Conservation (phyloP, 1,140 invertebrate genomes). For the Sipha flava region DNA sequence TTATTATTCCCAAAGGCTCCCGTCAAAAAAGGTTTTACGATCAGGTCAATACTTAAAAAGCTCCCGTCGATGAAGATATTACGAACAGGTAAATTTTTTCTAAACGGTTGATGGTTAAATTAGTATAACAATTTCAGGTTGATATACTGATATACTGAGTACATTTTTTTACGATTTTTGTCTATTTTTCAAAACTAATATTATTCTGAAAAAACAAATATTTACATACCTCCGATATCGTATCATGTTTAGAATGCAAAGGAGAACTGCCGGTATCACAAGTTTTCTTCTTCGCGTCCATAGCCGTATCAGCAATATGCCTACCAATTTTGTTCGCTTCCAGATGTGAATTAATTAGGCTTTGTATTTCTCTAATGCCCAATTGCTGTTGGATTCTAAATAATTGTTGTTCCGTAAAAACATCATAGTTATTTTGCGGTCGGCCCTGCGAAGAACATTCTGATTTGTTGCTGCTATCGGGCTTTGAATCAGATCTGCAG, state of each 20-base stretch:
- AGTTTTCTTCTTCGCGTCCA: conserved; percentile 49
- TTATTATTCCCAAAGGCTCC: too few species aligned
- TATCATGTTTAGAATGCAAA: conserved; percentile 39
- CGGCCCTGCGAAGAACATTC: conserved; percentile 39
- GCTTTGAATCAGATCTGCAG: conserved; percentile 48
- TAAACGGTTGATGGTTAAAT: too few species aligned
- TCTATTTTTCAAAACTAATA: too few species aligned
- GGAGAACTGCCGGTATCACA: conserved; percentile 48
- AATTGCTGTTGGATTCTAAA: neutral
- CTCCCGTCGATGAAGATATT: too few species aligned
- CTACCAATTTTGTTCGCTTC: conserved; percentile 72
- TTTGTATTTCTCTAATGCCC: conserved; percentile 51
- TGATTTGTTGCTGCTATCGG: conserved; percentile 48
- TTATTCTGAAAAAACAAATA: neutral
- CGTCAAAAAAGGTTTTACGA: too few species aligned
- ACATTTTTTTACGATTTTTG: too few species aligned
- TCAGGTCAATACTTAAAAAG: too few species aligned
- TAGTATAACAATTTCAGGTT: too few species aligned
- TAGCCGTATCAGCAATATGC: conserved; percentile 63
- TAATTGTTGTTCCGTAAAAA: conserved; percentile 42
- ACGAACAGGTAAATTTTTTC: too few species aligned
- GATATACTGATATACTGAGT: too few species aligned
- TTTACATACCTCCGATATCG: neutral
- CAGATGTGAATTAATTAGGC: conserved; percentile 61
- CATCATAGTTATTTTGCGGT: conserved; percentile 45